These are phyloP conservation scores for Barypeithes pellucidus DNA, from an alignment of 2,888 invertebrate genomes.

Conservation along the genomic window DNA sequence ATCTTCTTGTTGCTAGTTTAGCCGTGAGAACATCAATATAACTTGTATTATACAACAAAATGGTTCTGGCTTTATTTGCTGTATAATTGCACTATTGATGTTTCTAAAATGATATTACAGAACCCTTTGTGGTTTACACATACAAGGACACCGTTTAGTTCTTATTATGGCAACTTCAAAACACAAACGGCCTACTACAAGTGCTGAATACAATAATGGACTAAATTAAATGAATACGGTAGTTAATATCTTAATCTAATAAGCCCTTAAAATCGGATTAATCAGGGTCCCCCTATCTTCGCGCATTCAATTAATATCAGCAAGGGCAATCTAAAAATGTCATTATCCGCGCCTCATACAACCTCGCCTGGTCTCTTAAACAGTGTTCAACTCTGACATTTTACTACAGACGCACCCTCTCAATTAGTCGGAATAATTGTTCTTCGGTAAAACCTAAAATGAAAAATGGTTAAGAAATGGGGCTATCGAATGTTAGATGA, in stretches of 20 bases:
- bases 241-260: neutral
- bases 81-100: too few species aligned
- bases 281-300: neutral
- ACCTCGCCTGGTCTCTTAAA: neutral
- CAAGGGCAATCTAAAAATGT: neutral
- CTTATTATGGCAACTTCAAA: too few species aligned
- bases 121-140: too few species aligned
- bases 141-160: too few species aligned
- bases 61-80: too few species aligned
- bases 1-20: too few species aligned
- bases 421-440: neutral
- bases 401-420: neutral
- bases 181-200: too few species aligned
- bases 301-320: neutral
- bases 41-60: too few species aligned
- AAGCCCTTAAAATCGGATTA: neutral
- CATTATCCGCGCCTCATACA: neutral
- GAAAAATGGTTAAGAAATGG: neutral
- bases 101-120: too few species aligned
- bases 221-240: too few species aligned
- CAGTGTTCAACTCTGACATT: conserved; percentile 1
- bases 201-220: too few species aligned
- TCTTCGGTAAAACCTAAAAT: neutral
- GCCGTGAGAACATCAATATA: too few species aligned
- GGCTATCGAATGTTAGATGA: neutral